Evolutionary conservation across 1,140 invertebrate species (phyloP), one percentile per base, ranked within the genome.

Genomic region (Drosophila littoralis): DNA sequence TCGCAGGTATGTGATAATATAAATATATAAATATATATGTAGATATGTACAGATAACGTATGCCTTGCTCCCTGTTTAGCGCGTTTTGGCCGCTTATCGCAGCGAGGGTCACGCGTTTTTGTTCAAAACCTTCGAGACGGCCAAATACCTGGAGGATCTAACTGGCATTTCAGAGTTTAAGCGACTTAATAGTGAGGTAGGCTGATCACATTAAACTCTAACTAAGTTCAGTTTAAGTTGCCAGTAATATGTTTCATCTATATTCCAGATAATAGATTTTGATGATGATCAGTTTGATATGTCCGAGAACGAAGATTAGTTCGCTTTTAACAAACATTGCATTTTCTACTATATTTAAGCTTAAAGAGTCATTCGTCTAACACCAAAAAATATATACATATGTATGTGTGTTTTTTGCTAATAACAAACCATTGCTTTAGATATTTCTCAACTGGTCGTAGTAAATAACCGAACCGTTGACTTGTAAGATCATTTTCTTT

Each of bases 111-210:
- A 96, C 64, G 94, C 95, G 1, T 99, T 99, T 92, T 91, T 99
- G 13, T 79, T 97, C 6, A 95, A 97, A 79, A 97, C 96, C 0
- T 98, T 98, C 80, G 96, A 98, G 89, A 95, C 96, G 81, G 95
- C 97, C 2, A 95, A 95, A 75, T 97, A 96, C 93, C 93, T 99
- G 52, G 98, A 99, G 93, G 95, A 97, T 79, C 86, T 99, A 0
- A 97, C 97, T 5, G 98, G 98, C 0, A 93, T 99, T 7, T 95
- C 95, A 6, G 94, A 97, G 28, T 90, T 86, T 15, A 90, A 84
- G 61, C 57, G 74, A 4, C 43, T 91, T 10, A 74, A 92, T 40
- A 91, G 81, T 68, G 71, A 90, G 68, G 91, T 92, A 51, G 15
- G 71, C 58, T 6, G 8, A 43, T 28, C n/a, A 9, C 7, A 12